Evolutionary conservation across 2,797 vertebrate species (phyloP), one percentile per base, ranked within the genome.

Genomic region (Poeciliopsis paucimaculata): DNA sequence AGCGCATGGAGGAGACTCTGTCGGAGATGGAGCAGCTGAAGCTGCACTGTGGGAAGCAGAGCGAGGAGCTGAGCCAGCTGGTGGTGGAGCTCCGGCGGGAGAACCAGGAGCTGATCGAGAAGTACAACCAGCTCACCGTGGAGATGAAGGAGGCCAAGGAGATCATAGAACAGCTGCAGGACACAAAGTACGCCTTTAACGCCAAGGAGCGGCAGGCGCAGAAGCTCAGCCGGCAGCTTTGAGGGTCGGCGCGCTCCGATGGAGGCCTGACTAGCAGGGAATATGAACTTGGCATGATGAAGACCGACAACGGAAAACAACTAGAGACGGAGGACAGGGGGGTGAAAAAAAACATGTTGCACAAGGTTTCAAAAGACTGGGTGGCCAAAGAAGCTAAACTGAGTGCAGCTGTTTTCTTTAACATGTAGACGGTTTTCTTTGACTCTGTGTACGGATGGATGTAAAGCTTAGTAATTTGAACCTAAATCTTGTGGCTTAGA

Each of bases 1-100:
- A 95, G 92, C 96, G 95, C 90, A 97, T 97, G 96, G 97, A 97
- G 93, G 95, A 96, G 80, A 97, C 97, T 70, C 95, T 98, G 23
- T 91, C 94, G 0, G 96, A 97, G 91, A 97, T 97, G 87, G 97
- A 97, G 93, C 97, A 97, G 86, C 92, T 97, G 84, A 97, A 97
- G 91, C 84, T 93, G 53, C 96, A 97, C 91, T 97, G 96, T 28
- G 96, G 96, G 75, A 96, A 95, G 92, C 97, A 97, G 94, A 96
- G 95, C 0, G 95, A 97, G 89, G 96, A 96, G 88, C 95, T 96
- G 80, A 96, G 95, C 93, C 95, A 95, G 84, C 92, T 95, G 85
- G 96, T 96, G 78, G 95, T 95, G 94, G 96, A 97, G 10, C 95
- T 96, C 70, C 95, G 95, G 8, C 81, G 95, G 26, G 96, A 97